phyloP scores from a whole-genome alignment of 2,888 invertebrate species.

The Fragum sueziense region DNA sequence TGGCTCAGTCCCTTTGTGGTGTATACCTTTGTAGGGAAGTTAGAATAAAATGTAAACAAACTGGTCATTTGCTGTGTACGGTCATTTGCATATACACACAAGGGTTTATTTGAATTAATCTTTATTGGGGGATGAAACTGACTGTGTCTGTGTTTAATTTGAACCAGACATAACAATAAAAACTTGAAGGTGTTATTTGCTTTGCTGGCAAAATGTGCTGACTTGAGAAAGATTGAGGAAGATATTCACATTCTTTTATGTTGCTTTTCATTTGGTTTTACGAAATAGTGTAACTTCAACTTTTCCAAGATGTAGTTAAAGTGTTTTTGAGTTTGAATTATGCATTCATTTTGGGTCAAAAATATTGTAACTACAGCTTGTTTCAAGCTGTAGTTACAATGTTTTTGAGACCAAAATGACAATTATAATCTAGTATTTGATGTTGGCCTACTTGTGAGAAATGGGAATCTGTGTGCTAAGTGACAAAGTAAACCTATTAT shows the following conservation, averaged over 20 bases:
- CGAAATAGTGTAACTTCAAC: too few species aligned
- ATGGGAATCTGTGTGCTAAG: conserved; percentile 2
- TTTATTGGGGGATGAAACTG: background rate
- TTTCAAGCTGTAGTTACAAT: too few species aligned
- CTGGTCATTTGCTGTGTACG: background rate
- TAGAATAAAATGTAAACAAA: background rate
- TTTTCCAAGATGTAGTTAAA: too few species aligned
- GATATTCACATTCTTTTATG: background rate
- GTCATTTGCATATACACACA: conserved; percentile 9
- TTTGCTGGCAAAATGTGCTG: conserved; percentile 5
- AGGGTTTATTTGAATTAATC: background rate
- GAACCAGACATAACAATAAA: background rate
- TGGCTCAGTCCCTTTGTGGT: too few species aligned
- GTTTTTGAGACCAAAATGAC: too few species aligned
- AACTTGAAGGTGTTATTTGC: background rate
- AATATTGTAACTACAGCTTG: too few species aligned
- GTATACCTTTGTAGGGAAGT: background rate
- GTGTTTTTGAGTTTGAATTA: too few species aligned
- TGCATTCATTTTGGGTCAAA: too few species aligned
- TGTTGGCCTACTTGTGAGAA: background rate
- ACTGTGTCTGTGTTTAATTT: conserved; percentile 2
- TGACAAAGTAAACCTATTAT: conserved; percentile 17
- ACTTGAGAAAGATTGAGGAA: background rate
- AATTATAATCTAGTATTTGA: background rate
- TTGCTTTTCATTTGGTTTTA: too few species aligned